Conservation (phyloP, 2,113 vertebrate genomes). For the Rhombomys opimus region DNA sequence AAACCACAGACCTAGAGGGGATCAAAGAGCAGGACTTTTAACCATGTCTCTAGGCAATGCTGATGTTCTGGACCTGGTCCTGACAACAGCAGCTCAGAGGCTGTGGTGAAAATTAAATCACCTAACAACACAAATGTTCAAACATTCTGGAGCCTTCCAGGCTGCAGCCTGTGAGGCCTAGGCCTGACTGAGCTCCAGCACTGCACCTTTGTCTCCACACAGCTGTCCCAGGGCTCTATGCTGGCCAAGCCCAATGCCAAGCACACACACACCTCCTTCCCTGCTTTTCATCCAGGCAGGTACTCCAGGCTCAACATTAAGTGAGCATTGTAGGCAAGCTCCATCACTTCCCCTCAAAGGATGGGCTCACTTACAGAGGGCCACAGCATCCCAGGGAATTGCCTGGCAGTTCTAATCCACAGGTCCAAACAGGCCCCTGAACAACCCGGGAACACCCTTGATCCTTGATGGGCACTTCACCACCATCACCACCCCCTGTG, state of each 20-base stretch:
- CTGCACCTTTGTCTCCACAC: rapidly evolving
- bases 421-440: rapidly evolving
- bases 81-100: not conserved
- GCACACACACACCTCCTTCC: not conserved
- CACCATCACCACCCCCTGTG: too few species aligned
- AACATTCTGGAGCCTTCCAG: not conserved
- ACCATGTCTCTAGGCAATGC: rapidly evolving
- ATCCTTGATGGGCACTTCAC: not conserved
- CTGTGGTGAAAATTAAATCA: rapidly evolving
- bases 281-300: rapidly evolving
- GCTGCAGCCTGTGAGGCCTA: rapidly evolving
- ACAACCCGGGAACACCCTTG: too few species aligned
- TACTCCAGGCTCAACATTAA: rapidly evolving
- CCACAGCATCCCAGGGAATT: too few species aligned
- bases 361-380: not conserved
- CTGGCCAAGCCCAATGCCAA: rapidly evolving
- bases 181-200: rapidly evolving
- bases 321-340: rapidly evolving
- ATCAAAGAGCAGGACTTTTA: not conserved
- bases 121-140: rapidly evolving
- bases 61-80: not conserved
- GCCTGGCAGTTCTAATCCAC: rapidly evolving
- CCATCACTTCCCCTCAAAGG: too few species aligned
- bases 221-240: rapidly evolving
- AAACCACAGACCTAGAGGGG: rapidly evolving